phyloP scores from a whole-genome alignment of 2,113 vertebrate genomes.

The Xiphophorus maculatus region DNA sequence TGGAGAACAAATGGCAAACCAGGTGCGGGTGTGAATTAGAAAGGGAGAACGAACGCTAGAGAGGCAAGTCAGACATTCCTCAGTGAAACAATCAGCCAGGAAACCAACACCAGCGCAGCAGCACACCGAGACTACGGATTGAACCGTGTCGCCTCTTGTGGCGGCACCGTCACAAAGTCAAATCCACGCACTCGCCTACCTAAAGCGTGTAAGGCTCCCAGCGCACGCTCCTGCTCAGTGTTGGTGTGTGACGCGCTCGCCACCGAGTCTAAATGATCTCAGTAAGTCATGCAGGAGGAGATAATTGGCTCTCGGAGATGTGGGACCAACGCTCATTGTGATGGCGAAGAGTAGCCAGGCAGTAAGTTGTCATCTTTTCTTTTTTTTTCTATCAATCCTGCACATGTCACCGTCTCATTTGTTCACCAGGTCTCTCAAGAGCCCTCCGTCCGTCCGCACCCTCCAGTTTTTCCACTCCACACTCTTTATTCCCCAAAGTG shows the following conservation, averaged over 20 bases:
- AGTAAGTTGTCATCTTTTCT: neutral
- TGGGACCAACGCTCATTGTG: slow-evolving; percentile 71
- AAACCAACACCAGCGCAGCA: neutral
- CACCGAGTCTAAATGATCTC: slow-evolving; percentile 71
- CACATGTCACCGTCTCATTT: slow-evolving; percentile 3
- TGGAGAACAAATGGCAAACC: neutral
- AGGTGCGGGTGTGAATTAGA: slow-evolving; percentile 16
- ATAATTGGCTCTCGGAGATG: slow-evolving; percentile 76
- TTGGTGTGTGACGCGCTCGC: slow-evolving; percentile 32
- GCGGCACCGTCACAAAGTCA: neutral
- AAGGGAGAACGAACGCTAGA: slow-evolving; percentile 5
- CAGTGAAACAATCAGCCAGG: neutral
- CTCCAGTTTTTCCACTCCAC: neutral
- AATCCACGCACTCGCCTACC: slow-evolving; percentile 45
- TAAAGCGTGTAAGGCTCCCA: slow-evolving; percentile 24
- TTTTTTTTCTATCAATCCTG: slow-evolving; percentile 12
- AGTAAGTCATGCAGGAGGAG: slow-evolving; percentile 61
- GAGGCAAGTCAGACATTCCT: slow-evolving; percentile 13
- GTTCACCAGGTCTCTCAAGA: neutral
- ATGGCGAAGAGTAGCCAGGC: slow-evolving; percentile 19
- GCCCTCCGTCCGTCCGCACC: neutral
- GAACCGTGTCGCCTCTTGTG: neutral
- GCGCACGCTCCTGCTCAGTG: slow-evolving; percentile 14
- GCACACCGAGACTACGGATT: slow-evolving; percentile 12
- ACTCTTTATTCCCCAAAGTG: slow-evolving; percentile 19